phyloP scores from a whole-genome alignment of 2,113 vertebrate genomes.

The Coptodon rendalli region DNA sequence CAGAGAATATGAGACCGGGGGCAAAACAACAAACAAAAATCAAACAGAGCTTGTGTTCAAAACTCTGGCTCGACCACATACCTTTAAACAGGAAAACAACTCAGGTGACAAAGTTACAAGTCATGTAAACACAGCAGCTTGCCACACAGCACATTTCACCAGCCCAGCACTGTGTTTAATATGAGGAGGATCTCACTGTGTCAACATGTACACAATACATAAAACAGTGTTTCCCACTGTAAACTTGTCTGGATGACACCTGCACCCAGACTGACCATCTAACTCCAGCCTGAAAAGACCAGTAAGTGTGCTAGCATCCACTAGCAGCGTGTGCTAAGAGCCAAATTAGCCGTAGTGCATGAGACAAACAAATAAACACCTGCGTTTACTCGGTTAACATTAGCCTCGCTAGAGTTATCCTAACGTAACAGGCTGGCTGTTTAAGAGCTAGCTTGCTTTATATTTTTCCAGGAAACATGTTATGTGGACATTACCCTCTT shows the following conservation, averaged over 20 bases:
- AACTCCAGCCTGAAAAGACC: neutral
- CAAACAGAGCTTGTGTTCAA: neutral
- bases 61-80: neutral
- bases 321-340: conserved; percentile 16
- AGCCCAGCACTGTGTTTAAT: neutral
- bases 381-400: neutral
- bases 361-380: neutral
- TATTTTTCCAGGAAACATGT: neutral
- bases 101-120: neutral
- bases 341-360: neutral
- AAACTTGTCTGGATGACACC: neutral
- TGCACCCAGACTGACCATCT: neutral
- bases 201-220: neutral
- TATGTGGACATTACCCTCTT: conserved; percentile 69
- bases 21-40: neutral
- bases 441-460: neutral
- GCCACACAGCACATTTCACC: neutral
- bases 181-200: neutral
- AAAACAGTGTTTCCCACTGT: neutral
- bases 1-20: neutral
- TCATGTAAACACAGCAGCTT: neutral
- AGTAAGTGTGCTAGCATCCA: neutral
- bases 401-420: neutral
- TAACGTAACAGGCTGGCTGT: neutral
- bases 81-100: neutral